Evolutionary conservation across 30 jellyfish, hydroid and myxozoan species (phyloP), one percentile per base, ranked within the genome.

Genomic region (Hydra vulgaris): DNA sequence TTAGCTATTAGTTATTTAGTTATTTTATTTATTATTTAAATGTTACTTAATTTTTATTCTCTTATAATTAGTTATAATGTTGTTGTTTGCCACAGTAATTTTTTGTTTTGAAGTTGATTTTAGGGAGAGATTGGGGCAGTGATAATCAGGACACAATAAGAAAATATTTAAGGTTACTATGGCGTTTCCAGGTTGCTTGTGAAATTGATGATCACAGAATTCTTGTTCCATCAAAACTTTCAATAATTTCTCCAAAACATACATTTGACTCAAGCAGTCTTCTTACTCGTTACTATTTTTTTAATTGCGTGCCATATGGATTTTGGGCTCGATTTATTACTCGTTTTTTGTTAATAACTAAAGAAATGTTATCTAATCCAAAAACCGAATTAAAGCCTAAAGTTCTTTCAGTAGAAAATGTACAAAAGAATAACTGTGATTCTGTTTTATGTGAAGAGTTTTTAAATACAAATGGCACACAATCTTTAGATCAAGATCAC

Each of bases 141-240:
- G 27, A 68, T 1, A 20, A 68, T 20, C 75, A 7, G 8, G 75
- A 68, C 16, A 8, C 16, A 68, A 68, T 68, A 7, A 68, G 16
- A 68, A 83, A 85, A 25, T 92, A 87, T 77, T 71, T 92, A 78
- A 84, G 98, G 1, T 82, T 92, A 81, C 78, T 92, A 73, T 88
- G 85, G 20, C 79, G 98, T 17, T 92, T 92, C 74, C 98, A 92
- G 69, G 84, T 92, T 4, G 98, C 98, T 17, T 92, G 98, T 83
- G 76, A 83, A 23, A 71, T 92, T 69, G 98, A 92, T 75, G 83
- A 84, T 20, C 92, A 92, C 53, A 86, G 96, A 52, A 75, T 92
- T 26, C 87, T 92, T 18, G 93, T 87, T 18, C 98, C 98, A 24
- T 87, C 98, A 21, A 81, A 72, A 81, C 83, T 92, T 8, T 89